A percentile compares a stretch with the other conserved stretches of the same genome.
Evolutionary conservation across 2,888 invertebrate genomes (phyloP).

Genomic region (Eupithecia subfuscata): DNA sequence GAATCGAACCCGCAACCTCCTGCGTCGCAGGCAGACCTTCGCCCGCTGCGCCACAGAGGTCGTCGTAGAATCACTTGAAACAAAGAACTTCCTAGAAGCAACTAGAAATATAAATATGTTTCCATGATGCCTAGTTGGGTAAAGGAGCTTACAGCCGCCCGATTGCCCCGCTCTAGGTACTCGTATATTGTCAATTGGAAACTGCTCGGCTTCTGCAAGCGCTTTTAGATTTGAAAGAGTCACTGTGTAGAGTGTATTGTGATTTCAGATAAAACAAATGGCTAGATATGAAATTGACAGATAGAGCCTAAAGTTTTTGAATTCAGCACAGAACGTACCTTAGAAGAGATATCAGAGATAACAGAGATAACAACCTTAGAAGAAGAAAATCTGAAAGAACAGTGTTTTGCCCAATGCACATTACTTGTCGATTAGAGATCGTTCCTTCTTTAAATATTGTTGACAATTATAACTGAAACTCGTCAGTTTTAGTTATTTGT

Average conservation of each 20-base stretch:
- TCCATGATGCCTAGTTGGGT: slow-evolving; percentile 38
- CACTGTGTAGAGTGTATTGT: slow-evolving; percentile 56
- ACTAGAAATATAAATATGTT: slow-evolving; percentile 32
- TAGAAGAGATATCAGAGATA: too few relatives aligned
- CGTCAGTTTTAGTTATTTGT: too few relatives aligned
- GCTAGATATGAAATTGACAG: not conserved
- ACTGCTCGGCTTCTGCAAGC: slow-evolving; percentile 70
- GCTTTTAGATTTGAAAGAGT: slow-evolving; percentile 78
- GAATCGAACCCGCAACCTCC: too few relatives aligned
- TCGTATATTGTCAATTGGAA: slow-evolving; percentile 79
- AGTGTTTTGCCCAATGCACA: too few relatives aligned
- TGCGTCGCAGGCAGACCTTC: too few relatives aligned
- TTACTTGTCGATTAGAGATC: too few relatives aligned
- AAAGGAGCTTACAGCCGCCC: slow-evolving; percentile 72
- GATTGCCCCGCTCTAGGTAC: slow-evolving; percentile 67
- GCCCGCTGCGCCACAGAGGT: too few relatives aligned
- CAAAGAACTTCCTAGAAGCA: slow-evolving; percentile 7
- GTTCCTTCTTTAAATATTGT: too few relatives aligned
- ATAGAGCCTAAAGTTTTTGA: too few relatives aligned
- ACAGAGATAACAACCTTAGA: not conserved
- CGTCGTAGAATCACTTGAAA: too few relatives aligned
- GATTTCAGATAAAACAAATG: slow-evolving; percentile 45
- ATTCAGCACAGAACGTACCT: too few relatives aligned
- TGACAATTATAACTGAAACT: too few relatives aligned
- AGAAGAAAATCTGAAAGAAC: not conserved